Evolutionary conservation across 2,888 invertebrate species (phyloP).

Genomic region (Reticulitermes lucifugus): DNA sequence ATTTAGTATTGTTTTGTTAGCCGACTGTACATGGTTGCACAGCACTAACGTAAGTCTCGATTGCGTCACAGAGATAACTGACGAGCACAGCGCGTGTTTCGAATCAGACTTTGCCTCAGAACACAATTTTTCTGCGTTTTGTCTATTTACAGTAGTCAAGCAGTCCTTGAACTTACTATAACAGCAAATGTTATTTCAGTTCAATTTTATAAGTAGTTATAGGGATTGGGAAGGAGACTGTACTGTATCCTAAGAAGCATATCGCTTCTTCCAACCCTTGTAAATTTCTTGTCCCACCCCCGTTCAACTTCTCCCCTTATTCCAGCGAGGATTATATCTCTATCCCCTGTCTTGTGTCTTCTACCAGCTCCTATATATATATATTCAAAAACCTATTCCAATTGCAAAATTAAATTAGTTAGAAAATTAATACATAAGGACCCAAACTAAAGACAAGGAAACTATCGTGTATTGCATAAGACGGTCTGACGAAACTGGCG

Average conservation of each 20-base stretch:
- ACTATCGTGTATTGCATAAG: not conserved
- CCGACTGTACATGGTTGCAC: not conserved
- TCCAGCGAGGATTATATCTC: conserved; percentile 24
- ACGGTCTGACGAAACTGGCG: too few relatives aligned
- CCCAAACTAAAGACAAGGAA: not conserved
- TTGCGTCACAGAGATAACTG: conserved; percentile 16
- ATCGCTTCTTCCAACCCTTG: conserved; percentile 31
- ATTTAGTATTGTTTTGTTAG: not conserved
- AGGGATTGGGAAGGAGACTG: not conserved
- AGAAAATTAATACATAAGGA: conserved; percentile 46
- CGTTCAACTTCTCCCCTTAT: conserved; percentile 9
- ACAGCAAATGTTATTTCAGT: not conserved
- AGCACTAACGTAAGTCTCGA: not conserved
- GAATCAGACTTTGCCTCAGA: conserved; percentile 24
- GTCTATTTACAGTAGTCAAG: not conserved
- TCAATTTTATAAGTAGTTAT: not conserved
- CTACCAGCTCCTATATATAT: not conserved
- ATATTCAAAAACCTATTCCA: conserved; percentile 36
- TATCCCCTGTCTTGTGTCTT: conserved; percentile 1
- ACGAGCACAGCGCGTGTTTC: not conserved
- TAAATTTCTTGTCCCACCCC: conserved; percentile 28
- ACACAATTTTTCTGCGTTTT: not conserved
- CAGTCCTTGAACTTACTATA: conserved; percentile 24
- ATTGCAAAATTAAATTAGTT: conserved; percentile 46
- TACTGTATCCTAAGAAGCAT: conserved; percentile 20